Evolutionary conservation across 1,140 invertebrate species (phyloP), one percentile per base, ranked within the genome.

Genomic region (Mactra quadrangularis): DNA sequence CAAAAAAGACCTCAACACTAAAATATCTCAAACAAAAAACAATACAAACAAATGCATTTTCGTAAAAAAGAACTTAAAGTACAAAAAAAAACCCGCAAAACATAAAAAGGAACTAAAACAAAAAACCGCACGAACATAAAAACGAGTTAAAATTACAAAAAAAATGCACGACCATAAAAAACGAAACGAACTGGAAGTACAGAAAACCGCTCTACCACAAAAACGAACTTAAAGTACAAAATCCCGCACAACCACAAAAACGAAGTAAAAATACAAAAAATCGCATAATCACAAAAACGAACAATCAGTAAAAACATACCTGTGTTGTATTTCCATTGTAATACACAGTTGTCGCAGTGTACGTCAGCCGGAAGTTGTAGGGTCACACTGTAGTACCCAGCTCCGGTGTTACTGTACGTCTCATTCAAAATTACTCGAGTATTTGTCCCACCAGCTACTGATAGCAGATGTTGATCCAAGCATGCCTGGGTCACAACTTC

Each of bases 251-350:
- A 6, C 17, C 6, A 19, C 17, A 19, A 11, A 25, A 6, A 4
- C 19, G 17, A 9, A 6, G 4, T 53, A 53, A 11, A 11, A 53
- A 19, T 25, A 17, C 41, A 47, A 47, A 47, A 9, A 17, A 17
- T 47, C 7, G 7, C 41, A 47, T 9, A 47, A 9, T 47, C 7
- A 9, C 7, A 9, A 17, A 9, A 9, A 9, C 17, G 41, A 9
- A 47, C 17, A 9, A 9, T 47, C 41, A 47, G 17, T 47, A 9
- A 17, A 47, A 47, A 7, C 7, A 47, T 72, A 74, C 71, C 71
- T 59, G 71, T 45, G 19, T 74, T 74, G 25, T 74, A 74, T 59
- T 27, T 74, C 71, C 71, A 74, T 35, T 74, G 71, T 17, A 74
- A n/a, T 1, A 74, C 71, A 25, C 71, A 74, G 19, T 35, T 55